Evolutionary conservation across 1,140 invertebrate species (phyloP), one percentile per base, ranked within the genome.

Genomic region (Lepidotrigona ventralis): DNA sequence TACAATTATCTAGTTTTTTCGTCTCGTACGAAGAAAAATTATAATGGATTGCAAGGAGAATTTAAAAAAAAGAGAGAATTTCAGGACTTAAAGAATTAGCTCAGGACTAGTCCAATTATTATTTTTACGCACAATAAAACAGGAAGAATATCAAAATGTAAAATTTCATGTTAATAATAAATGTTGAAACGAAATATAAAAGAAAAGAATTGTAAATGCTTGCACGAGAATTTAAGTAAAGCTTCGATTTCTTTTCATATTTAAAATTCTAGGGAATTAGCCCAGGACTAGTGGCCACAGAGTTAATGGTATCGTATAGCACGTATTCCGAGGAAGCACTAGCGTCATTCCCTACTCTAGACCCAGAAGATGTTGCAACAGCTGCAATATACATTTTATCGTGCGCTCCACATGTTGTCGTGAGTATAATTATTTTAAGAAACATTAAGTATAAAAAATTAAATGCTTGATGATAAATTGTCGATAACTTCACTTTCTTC

Each of bases 341-440:
- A 71, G 90, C 90, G 56, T 86, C 90, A n/a, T 89, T 93, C 75
- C 95, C 94, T 26, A 92, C 92, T 78, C 89, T 95, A 64, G 89
- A 94, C 72, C 86, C 94, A 4, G 88, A 92, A 19, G 95, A 95
- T 86, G 92, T 96, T 72, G 94, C 95, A 8, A 90, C 94, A 79
- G 94, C 95, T n/a, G 93, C 95, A 1, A 56, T 93, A 5, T 95
- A 95, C 84, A 93, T 93, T 0, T 77, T 96, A 51, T 91, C 94
- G 23, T 94, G 94, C 64, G 94, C 95, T 21, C 89, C 95, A 69
- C 92, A 94, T 53, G 95, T 95, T 26, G 93, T 95, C 17, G 64
- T 66, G 3, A 71, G 64, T 19, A 23, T 46, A 26, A 51, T 83
- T 71, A n/a, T 73, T 3, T 39, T 8, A 39, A 39, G 6, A 39